Conservation (phyloP, 2,113 vertebrate genomes). For the Reinhardtius hippoglossoides region DNA sequence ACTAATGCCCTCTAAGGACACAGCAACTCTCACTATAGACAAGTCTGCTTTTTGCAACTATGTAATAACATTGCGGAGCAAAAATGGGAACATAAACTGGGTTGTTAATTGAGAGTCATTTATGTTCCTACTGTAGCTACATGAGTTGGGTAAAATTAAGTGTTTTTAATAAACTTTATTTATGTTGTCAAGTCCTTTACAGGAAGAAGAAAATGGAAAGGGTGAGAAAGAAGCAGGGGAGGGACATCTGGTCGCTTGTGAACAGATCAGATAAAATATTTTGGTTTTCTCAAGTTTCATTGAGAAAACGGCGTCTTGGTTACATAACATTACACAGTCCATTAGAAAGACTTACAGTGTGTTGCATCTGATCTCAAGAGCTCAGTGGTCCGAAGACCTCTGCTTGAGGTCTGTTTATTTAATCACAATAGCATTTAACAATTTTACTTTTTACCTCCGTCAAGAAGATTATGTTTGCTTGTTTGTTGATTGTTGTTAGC, state of each 20-base stretch:
- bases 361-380: conserved; percentile 6
- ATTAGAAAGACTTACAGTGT: neutral
- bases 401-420: neutral
- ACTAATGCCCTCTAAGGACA: conserved; percentile 66
- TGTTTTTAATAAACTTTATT: neutral
- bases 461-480: neutral
- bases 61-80: neutral
- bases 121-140: neutral
- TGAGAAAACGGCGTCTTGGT: neutral
- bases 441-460: neutral
- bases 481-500: neutral
- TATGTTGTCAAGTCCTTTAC: neutral
- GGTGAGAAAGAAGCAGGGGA: neutral
- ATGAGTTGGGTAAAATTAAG: neutral
- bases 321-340: neutral
- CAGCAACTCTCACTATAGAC: conserved; percentile 55
- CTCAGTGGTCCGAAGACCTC: neutral
- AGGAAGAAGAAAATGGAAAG: neutral
- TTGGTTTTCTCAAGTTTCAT: neutral
- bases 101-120: neutral
- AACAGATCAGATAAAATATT: neutral
- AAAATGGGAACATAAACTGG: neutral
- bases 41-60: conserved; percentile 22
- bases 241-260: neutral
- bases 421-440: neutral